These are phyloP conservation scores for Coracopsis vasa DNA, from an alignment of 2,113 vertebrate genomes.

Conservation along the genomic window DNA sequence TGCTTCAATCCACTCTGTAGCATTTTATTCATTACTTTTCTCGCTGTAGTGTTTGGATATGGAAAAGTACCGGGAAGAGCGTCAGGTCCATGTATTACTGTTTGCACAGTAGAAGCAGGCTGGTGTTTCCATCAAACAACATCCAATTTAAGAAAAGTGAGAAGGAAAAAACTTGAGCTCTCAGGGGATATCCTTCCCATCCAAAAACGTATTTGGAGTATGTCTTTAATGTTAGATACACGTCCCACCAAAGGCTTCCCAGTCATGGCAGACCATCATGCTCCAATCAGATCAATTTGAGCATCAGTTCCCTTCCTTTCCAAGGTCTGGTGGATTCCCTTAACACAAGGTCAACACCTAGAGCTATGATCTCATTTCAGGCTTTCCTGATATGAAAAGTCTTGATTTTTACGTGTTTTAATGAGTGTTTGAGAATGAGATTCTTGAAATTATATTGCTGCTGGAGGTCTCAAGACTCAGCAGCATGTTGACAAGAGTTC, in stretches of 20 bases:
- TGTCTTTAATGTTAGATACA: background rate
- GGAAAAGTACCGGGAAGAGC: background rate
- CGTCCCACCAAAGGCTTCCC: background rate
- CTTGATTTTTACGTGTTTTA: background rate
- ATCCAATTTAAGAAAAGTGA: background rate
- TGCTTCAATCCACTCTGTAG: background rate
- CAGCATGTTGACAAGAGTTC: background rate
- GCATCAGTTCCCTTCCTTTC: background rate
- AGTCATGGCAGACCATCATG: background rate
- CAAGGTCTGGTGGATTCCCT: background rate
- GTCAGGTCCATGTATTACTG: background rate
- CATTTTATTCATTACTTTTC: background rate
- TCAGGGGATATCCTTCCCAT: background rate
- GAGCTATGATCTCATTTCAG: background rate
- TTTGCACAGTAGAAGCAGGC: background rate
- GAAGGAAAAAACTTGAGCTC: background rate
- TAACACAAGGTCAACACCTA: background rate
- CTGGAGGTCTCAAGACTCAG: background rate
- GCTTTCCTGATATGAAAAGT: background rate
- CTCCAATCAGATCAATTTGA: background rate
- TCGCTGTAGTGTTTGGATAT: background rate
- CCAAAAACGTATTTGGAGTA: background rate
- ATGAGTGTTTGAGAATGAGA: background rate
- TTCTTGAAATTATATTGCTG: background rate
- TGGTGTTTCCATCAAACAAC: background rate